Conservation (phyloP, 2,797 vertebrate species). For the Sebastes flavidus region DNA sequence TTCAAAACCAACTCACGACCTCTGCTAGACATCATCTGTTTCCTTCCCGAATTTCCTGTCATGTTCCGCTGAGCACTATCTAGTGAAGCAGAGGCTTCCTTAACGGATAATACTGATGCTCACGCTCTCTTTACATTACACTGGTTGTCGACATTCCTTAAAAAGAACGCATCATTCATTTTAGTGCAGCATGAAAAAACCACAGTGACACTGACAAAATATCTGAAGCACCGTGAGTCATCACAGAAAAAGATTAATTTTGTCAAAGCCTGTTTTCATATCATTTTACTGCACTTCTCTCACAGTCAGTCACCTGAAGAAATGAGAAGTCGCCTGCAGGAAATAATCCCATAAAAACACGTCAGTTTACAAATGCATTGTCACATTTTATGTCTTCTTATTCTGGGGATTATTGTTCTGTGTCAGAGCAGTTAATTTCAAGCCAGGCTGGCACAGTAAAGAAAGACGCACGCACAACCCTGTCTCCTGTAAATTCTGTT, state of each 20-base stretch:
- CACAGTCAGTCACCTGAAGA: conserved; percentile 2
- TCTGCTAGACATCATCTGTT: conserved; percentile 64
- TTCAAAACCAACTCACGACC: conserved; percentile 70
- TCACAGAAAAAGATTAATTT: conserved; percentile 11
- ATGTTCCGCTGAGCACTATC: conserved; percentile 54
- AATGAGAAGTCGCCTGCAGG: not conserved
- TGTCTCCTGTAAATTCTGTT: not conserved
- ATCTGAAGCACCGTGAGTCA: conserved; percentile 14
- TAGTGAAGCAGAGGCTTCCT: conserved; percentile 54
- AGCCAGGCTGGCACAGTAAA: not conserved
- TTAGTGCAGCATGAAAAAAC: conserved; percentile 18
- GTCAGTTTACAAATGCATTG: conserved; percentile 9
- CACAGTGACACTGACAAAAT: conserved; percentile 7
- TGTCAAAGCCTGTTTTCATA: not conserved
- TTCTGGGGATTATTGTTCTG: conserved; percentile 25
- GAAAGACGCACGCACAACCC: not conserved
- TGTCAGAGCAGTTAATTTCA: not conserved
- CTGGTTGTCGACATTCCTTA: not conserved
- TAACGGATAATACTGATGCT: conserved; percentile 25
- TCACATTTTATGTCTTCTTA: conserved; percentile 14
- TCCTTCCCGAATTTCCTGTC: conserved; percentile 67
- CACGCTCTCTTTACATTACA: not conserved
- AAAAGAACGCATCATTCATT: conserved; percentile 29
- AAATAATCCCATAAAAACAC: conserved; percentile 27
- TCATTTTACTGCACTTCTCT: not conserved